Evolutionary conservation across 1,140 invertebrate genomes (phyloP).

Genomic region (Rhyzopertha dominica): DNA sequence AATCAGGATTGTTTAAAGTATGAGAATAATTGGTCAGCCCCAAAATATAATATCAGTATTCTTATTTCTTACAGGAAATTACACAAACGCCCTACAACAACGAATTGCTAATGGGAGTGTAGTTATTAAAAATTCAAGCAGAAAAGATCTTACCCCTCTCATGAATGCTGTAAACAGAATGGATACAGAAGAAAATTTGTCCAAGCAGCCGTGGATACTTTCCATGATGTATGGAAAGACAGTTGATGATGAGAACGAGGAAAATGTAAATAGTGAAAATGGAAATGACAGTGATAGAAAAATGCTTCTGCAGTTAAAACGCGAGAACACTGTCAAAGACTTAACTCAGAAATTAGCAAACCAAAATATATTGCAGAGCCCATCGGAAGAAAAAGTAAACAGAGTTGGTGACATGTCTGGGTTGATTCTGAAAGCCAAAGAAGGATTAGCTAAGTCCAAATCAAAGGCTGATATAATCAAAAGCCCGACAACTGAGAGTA

Average conservation of each 20-base stretch:
- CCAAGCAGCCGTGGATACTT: slow-evolving; percentile 59
- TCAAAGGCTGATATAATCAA: slow-evolving; percentile 68
- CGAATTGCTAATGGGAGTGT: slow-evolving; percentile 52
- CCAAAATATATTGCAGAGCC: slow-evolving; percentile 57
- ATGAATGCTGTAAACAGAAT: slow-evolving; percentile 56
- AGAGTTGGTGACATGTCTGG: slow-evolving; percentile 79
- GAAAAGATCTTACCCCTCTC: slow-evolving; percentile 54
- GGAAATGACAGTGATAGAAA: slow-evolving; percentile 57
- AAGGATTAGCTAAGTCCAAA: slow-evolving; percentile 80
- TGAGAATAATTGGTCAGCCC: no score
- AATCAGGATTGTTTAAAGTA: no score
- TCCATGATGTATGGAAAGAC: slow-evolving; percentile 49
- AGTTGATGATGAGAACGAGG: slow-evolving; percentile 48
- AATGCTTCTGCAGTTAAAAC: slow-evolving; percentile 58
- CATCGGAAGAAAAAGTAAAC: slow-evolving; percentile 49
- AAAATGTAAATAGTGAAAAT: slow-evolving; percentile 49
- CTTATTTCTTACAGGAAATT: slow-evolving; percentile 49
- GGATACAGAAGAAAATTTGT: slow-evolving; percentile 49
- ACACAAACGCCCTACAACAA: slow-evolving; percentile 54
- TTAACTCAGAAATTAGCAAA: slow-evolving; percentile 77
- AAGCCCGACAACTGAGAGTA: slow-evolving; percentile 58
- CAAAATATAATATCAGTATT: no score
- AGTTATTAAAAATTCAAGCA: slow-evolving; percentile 40
- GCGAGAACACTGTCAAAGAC: slow-evolving; percentile 80
- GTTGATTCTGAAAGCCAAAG: slow-evolving; percentile 88